Conservation (phyloP, 2,113 vertebrate genomes). For the Macrotis lagotis region DNA sequence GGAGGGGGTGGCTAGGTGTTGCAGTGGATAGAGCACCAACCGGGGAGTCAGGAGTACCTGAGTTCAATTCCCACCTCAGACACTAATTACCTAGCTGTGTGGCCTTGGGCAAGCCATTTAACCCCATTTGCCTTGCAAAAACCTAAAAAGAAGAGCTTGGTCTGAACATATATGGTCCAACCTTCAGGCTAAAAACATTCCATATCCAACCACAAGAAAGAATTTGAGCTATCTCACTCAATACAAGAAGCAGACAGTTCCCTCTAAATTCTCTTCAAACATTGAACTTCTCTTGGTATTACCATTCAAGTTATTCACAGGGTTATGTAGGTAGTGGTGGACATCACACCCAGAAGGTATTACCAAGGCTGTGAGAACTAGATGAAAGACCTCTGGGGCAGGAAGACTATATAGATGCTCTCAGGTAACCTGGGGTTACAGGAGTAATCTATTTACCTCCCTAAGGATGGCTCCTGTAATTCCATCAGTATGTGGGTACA, state of each 20-base stretch:
- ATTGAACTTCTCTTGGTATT: background rate
- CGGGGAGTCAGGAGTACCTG: too few relatives aligned
- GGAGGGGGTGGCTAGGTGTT: too few relatives aligned
- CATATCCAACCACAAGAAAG: background rate
- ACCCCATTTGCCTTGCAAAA: too few relatives aligned
- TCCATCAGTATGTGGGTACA: background rate
- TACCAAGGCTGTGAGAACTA: background rate
- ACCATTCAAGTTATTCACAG: background rate
- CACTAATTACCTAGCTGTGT: too few relatives aligned
- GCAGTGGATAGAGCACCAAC: too few relatives aligned
- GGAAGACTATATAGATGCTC: background rate
- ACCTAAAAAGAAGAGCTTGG: too few relatives aligned
- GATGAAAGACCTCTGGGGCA: background rate
- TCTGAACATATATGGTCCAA: too few relatives aligned
- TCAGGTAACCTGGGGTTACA: background rate
- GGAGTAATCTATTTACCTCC: background rate
- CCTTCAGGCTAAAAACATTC: background rate
- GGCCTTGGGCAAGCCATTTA: too few relatives aligned
- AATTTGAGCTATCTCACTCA: background rate
- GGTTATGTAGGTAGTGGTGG: background rate
- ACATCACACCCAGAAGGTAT: background rate
- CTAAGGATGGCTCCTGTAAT: background rate
- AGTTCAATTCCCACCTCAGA: too few relatives aligned
- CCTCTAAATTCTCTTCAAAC: background rate
- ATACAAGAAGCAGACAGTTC: background rate